Evolutionary conservation across 2,113 vertebrate species (phyloP).

Genomic region (Physeter macrocephalus): DNA sequence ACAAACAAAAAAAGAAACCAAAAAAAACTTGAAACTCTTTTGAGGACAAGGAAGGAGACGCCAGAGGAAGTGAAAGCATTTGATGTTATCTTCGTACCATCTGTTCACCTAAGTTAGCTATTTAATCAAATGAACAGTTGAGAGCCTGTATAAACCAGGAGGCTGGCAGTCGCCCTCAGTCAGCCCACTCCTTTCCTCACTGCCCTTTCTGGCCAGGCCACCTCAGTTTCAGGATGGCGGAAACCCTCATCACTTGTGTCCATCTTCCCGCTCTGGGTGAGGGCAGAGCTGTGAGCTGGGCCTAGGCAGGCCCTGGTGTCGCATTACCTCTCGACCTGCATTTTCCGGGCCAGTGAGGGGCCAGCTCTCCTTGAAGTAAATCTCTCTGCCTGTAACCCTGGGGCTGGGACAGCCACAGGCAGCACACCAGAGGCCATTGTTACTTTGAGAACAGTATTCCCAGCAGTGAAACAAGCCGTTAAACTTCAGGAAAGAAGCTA

Average conservation of each 20-base stretch:
- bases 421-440: neutral
- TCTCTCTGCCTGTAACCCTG: slow-evolving; percentile 16
- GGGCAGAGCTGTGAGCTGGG: neutral
- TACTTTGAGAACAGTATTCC: neutral
- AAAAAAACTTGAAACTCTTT: slow-evolving; percentile 61
- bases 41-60: slow-evolving; percentile 33
- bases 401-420: neutral
- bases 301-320: neutral
- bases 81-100: slow-evolving; percentile 44
- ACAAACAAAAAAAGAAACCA: neutral
- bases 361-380: slow-evolving; percentile 19
- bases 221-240: neutral
- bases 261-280: neutral
- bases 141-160: slow-evolving; percentile 36
- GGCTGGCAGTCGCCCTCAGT: slow-evolving; percentile 13
- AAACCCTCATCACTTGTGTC: neutral
- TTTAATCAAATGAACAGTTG: slow-evolving; percentile 54
- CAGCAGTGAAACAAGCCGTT: slow-evolving; percentile 15
- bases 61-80: slow-evolving; percentile 45
- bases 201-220: neutral
- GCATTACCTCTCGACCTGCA: neutral
- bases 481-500: slow-evolving; percentile 48
- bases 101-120: slow-evolving; percentile 38
- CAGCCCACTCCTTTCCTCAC: neutral
- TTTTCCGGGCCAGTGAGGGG: neutral